Percentiles rank a stretch among this genome's conserved stretches.
Evolutionary conservation across 2,797 vertebrate genomes (phyloP).

Genomic region (Calcarius lapponicus): DNA sequence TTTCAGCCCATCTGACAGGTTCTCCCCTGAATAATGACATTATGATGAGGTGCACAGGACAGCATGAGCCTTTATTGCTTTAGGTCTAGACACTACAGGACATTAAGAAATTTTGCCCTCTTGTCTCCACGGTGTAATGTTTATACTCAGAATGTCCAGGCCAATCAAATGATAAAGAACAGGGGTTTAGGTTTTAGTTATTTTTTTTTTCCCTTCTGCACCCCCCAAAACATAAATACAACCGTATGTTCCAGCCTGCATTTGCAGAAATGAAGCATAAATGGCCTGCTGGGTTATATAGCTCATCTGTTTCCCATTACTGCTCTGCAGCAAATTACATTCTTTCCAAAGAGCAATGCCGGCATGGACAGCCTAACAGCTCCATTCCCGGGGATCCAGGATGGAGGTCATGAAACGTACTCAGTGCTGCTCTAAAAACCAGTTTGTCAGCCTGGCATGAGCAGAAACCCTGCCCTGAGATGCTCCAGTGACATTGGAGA

Average conservation of each 20-base stretch:
- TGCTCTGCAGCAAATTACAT: conserved; percentile 23
- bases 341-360: background rate
- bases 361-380: background rate
- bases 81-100: conserved; percentile 52
- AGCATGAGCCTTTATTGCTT: conserved; percentile 23
- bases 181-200: background rate
- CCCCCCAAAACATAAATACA: conserved; percentile 34
- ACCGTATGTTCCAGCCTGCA: background rate
- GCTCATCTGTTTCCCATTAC: conserved; percentile 65
- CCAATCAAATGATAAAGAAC: conserved; percentile 40
- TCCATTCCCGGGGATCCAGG: background rate
- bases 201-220: background rate
- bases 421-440: background rate
- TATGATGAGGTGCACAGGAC: conserved; percentile 44
- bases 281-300: conserved; percentile 42
- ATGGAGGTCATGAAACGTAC: background rate
- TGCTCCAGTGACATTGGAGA: background rate
- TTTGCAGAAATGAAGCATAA: conserved; percentile 41
- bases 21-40: conserved; percentile 56
- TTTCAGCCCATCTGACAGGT: conserved; percentile 47
- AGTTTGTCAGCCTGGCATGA: background rate
- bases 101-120: conserved; percentile 33
- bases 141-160: conserved; percentile 39
- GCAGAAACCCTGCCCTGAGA: background rate
- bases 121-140: background rate